Conservation (phyloP, 2,888 invertebrate genomes). For the Eupithecia vulgata region DNA sequence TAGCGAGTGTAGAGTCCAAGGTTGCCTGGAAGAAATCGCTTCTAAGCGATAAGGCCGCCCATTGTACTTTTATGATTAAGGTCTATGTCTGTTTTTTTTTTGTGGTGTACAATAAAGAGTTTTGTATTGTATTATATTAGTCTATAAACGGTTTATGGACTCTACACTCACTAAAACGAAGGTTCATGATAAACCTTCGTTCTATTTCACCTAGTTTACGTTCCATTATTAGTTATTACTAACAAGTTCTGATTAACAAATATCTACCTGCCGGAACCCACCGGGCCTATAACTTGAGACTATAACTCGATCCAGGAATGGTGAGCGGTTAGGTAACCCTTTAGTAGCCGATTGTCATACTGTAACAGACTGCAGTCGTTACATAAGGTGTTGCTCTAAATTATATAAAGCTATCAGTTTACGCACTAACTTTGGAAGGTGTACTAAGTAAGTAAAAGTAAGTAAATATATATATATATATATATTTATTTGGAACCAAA, state of each 20-base stretch:
- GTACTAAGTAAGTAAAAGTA: no score
- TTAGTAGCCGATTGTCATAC: slow-evolving; percentile 20
- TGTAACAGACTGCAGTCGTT: slow-evolving; percentile 13
- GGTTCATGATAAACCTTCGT: background rate
- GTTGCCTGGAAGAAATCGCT: no score
- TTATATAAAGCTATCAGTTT: slow-evolving; percentile 9
- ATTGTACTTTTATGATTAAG: no score
- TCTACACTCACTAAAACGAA: no score
- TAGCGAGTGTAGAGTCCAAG: no score
- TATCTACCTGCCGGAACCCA: slow-evolving; percentile 19
- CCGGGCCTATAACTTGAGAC: slow-evolving; percentile 16
- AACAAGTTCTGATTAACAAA: slow-evolving; percentile 13
- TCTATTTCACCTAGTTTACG: background rate
- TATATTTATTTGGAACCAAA: no score
- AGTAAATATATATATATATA: no score
- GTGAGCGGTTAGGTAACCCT: slow-evolving; percentile 22
- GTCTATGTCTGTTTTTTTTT: no score
- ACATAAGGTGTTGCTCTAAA: slow-evolving; percentile 17
- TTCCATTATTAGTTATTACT: background rate
- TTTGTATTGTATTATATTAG: no score
- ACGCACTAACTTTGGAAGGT: background rate
- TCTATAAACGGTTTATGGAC: no score
- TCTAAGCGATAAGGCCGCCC: no score
- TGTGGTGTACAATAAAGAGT: no score
- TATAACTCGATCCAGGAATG: slow-evolving; percentile 26